phyloP scores from a whole-genome alignment of 2,888 invertebrate species.

The Romanomermis culicivorax region DNA sequence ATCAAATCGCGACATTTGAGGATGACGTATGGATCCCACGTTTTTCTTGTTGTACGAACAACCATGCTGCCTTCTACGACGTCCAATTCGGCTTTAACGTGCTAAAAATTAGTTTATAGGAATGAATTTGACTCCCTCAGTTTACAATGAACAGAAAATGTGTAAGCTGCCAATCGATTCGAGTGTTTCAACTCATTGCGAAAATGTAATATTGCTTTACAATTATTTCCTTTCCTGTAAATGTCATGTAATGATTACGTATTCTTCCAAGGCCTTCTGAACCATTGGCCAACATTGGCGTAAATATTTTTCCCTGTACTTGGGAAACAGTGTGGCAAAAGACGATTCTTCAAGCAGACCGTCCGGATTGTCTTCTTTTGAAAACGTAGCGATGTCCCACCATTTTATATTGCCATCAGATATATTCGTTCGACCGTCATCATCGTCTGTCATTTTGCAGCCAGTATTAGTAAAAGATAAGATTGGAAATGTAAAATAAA shows the following conservation, averaged over 20 bases:
- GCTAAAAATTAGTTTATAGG: constrained; percentile 27
- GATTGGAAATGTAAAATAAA: too few species aligned
- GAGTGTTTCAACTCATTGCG: too few species aligned
- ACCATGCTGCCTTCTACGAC: constrained; percentile 79
- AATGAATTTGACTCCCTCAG: too few species aligned
- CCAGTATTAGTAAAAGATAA: too few species aligned
- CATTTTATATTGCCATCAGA: constrained; percentile 17
- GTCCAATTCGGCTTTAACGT: constrained; percentile 63
- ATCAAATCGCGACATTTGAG: constrained; percentile 88
- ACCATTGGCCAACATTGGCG: constrained; percentile 86
- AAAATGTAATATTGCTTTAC: too few species aligned
- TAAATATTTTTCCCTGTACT: constrained; percentile 84
- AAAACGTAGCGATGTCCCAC: constrained; percentile 42
- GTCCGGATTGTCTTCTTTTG: constrained; percentile 64
- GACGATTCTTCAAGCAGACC: constrained; percentile 75
- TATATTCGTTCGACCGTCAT: too few species aligned
- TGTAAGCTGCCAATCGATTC: too few species aligned
- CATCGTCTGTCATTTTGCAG: too few species aligned
- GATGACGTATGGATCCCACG: constrained; percentile 94
- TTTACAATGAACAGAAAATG: too few species aligned
- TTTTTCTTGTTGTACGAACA: constrained; percentile 73
- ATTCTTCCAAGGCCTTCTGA: constrained; percentile 56
- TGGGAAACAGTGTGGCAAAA: constrained; percentile 87
- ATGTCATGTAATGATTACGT: constrained; percentile 29
- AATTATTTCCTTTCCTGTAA: too few species aligned